phyloP scores from a whole-genome alignment of 2,888 invertebrate genomes.

The Andricus curvator region DNA sequence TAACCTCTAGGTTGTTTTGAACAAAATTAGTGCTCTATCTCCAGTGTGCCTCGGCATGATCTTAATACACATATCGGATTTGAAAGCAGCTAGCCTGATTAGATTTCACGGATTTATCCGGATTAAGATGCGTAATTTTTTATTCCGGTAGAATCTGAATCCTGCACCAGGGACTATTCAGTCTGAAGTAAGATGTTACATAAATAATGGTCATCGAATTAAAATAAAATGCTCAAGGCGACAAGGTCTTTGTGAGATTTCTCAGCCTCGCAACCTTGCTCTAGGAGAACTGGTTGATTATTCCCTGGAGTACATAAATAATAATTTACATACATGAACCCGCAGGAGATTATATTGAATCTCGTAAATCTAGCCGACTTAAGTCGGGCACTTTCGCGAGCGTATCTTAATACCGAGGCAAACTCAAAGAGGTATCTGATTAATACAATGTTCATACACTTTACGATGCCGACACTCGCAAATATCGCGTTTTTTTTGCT shows the following conservation, averaged over 20 bases:
- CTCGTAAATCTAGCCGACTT: conserved; percentile 25
- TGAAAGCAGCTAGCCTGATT: too few species aligned
- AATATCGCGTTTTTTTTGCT: background rate
- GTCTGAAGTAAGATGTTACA: conserved; percentile 16
- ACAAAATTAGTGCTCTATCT: too few species aligned
- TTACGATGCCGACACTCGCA: background rate
- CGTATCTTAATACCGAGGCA: conserved; percentile 15
- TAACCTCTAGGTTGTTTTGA: too few species aligned
- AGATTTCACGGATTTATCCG: too few species aligned
- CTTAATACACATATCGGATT: too few species aligned
- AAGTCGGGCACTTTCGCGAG: conserved; percentile 17
- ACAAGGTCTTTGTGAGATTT: conserved; percentile 1
- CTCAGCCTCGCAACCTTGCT: background rate
- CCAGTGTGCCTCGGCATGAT: too few species aligned
- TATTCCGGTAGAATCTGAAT: too few species aligned
- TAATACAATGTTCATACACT: background rate
- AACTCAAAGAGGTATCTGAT: conserved; percentile 4
- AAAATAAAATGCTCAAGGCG: conserved; percentile 21
- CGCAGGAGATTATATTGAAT: conserved; percentile 13
- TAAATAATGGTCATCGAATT: conserved; percentile 1
- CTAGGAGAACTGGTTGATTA: conserved; percentile 25
- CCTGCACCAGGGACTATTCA: too few species aligned
- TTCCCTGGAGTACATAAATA: conserved; percentile 26
- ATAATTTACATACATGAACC: conserved; percentile 31
- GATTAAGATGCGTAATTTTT: too few species aligned